Conservation (phyloP, 2,888 invertebrate species). For the Xestia rhomboidea region DNA sequence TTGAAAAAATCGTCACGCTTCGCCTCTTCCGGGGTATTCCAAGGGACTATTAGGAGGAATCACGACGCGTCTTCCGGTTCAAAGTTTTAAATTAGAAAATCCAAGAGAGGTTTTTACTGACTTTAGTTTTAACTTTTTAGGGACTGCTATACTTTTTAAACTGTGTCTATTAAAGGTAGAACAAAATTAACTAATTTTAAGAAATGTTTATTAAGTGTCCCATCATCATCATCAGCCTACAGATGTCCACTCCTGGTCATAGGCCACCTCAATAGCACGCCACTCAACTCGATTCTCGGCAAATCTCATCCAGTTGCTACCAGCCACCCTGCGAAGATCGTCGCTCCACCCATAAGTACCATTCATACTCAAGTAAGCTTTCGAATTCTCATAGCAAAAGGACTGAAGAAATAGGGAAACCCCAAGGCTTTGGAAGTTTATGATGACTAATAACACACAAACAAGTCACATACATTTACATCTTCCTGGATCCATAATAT, state of each 20-base stretch:
- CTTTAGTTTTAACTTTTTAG: not conserved
- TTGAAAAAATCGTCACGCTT: constrained; percentile 63
- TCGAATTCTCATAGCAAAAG: not conserved
- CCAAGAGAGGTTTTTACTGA: not conserved
- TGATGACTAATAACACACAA: not conserved
- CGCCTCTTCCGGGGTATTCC: constrained; percentile 63
- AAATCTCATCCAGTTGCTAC: no score
- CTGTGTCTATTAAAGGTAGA: not conserved
- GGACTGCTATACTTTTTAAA: not conserved
- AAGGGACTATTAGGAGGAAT: constrained; percentile 45
- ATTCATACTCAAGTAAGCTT: not conserved
- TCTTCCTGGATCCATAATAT: not conserved
- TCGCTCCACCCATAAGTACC: no score
- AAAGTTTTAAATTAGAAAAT: constrained; percentile 37
- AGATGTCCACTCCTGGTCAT: no score
- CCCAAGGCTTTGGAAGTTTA: not conserved
- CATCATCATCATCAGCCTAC: no score
- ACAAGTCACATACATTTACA: not conserved
- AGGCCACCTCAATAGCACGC: no score
- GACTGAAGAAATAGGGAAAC: not conserved
- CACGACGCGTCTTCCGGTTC: constrained; percentile 37
- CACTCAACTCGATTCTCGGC: no score
- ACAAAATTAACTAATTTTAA: not conserved
- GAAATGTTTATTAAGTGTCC: not conserved
- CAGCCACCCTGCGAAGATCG: no score